Evolutionary conservation across 2,888 invertebrate genomes (phyloP).

Genomic region (Tetropium fuscum): DNA sequence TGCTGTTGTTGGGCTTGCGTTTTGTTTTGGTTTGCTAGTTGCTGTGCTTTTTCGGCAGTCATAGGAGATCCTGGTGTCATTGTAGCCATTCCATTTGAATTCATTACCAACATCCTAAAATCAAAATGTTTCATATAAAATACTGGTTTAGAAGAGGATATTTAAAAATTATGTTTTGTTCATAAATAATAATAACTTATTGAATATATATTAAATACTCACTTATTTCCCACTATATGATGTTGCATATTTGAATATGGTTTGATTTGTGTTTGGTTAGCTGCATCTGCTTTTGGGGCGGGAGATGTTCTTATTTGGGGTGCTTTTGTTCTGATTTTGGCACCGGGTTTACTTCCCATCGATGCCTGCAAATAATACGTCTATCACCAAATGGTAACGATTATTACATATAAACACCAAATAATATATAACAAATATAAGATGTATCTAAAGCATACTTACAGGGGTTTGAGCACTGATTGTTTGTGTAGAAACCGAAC

Average conservation of each 20-base stretch:
- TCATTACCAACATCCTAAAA: slow-evolving; percentile 71
- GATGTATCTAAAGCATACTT: slow-evolving; percentile 40
- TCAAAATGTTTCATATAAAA: neutral
- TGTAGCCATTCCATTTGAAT: slow-evolving; percentile 70
- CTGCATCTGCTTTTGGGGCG: slow-evolving; percentile 81
- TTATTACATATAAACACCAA: slow-evolving; percentile 22
- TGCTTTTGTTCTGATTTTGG: slow-evolving; percentile 78
- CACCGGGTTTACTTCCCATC: slow-evolving; percentile 69
- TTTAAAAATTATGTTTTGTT: neutral
- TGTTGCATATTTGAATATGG: slow-evolving; percentile 67
- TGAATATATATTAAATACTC: slow-evolving; percentile 46
- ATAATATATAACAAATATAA: neutral
- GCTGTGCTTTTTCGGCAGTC: slow-evolving; percentile 69
- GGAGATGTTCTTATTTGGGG: slow-evolving; percentile 76
- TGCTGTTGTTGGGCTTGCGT: slow-evolving; percentile 64
- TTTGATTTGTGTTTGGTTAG: slow-evolving; percentile 76
- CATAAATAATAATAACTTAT: neutral
- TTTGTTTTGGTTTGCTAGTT: slow-evolving; percentile 62
- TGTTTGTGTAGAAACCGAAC: slow-evolving; percentile 90
- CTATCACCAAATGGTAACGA: slow-evolving; percentile 31
- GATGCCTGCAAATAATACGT: slow-evolving; percentile 51
- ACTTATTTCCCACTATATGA: slow-evolving; percentile 70
- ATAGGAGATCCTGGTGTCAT: slow-evolving; percentile 71
- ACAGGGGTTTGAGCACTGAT: slow-evolving; percentile 70
- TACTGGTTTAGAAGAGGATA: neutral